Evolutionary conservation across 2,888 invertebrate genomes (phyloP).

Genomic region (Adelognathus sp.): DNA sequence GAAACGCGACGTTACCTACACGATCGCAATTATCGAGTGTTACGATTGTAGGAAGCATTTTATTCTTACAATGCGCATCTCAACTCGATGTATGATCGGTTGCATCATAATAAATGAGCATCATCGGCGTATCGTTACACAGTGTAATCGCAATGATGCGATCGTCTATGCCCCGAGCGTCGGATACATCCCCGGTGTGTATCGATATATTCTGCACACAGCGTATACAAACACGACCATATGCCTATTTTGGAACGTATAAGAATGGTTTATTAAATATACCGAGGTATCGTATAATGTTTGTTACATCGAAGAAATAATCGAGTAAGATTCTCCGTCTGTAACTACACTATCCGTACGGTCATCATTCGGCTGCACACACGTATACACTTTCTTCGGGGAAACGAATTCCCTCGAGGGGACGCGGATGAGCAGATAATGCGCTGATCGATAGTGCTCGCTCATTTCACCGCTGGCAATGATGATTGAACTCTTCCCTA

Average conservation of each 20-base stretch:
- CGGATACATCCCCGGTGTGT: constrained; percentile 7
- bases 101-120: constrained; percentile 34
- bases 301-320: not conserved
- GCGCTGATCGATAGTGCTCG: not conserved
- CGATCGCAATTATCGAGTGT: not conserved
- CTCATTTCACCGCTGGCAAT: not conserved
- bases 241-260: not conserved
- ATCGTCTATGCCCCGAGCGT: constrained; percentile 29
- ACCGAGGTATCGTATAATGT: not conserved
- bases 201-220: constrained; percentile 1
- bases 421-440: not conserved
- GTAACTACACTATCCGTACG: too few relatives aligned
- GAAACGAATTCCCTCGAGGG: not conserved
- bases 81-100: too few relatives aligned
- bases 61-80: not conserved
- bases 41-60: constrained; percentile 44
- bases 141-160: constrained; percentile 51
- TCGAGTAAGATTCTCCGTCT: not conserved
- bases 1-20: not conserved
- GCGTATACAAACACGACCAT: not conserved
- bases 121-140: constrained; percentile 29
- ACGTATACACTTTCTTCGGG: constrained; percentile 15
- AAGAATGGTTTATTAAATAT: constrained; percentile 14
- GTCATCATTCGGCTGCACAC: too few relatives aligned
- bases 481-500: constrained; percentile 18